Evolutionary conservation across 2,888 invertebrate genomes (phyloP), one percentile per base, ranked within the genome.

Genomic region (Ichneumoninae sp.): DNA sequence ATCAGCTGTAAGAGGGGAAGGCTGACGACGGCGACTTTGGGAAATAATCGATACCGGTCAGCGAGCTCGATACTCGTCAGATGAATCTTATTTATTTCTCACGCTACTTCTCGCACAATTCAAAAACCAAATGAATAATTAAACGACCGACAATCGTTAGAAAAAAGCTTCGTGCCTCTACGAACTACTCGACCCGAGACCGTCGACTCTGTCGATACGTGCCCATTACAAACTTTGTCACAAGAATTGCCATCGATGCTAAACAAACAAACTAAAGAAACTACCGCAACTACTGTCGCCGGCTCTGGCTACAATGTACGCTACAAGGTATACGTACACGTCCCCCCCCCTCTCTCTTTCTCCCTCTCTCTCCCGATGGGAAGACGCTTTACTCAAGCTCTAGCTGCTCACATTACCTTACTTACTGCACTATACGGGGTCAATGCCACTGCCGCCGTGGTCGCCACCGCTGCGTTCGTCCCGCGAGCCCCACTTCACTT

Each of bases 381-480:
- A 86, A 84, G 82, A 85, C 87, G 86, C 86, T 86, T 87, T 86
- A 84, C 82, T 80, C 80, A 85, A 85, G 89, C 88, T 90, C 90
- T 91, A 91, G 91, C 91, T 92, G 90, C 91, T 92, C 92, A 89
- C 92, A 92, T 91, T 92, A 92, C 91, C 90, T 91, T 91, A 92
- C 91, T 91, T 91, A 91, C 84, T 79, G 79, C 84, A 71, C 91
- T 91, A 91, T 92, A 92, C 90, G 92, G 90, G 92, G 92, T 92
- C 92, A 92, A 92, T 92, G 92, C 92, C 92, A 92, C 89, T 88
- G 91, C 90, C 90, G 90, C 90, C 89, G 89, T 90, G 89, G 88
- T 62, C 60, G 60, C 60, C 62, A 62, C 62, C 30, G 50, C 70
- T 30, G 74, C 50, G 74, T 33, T 62, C 74, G 65, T 65, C 74